These are phyloP conservation scores for Hyalella azteca DNA, from an alignment of 2,888 invertebrate genomes.

Conservation along the genomic window DNA sequence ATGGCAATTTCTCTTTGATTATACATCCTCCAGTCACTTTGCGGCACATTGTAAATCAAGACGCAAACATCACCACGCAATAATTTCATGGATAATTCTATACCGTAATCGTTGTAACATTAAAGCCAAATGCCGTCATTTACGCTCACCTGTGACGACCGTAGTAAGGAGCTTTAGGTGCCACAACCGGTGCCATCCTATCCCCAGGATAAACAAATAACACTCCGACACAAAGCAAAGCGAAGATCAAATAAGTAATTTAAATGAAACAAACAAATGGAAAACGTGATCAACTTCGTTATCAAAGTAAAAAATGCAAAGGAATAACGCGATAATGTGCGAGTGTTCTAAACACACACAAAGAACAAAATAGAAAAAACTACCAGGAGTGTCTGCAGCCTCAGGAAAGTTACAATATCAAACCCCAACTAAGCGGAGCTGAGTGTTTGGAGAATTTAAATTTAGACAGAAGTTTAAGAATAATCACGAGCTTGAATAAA, in stretches of 20 bases:
- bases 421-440: not conserved
- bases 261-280: not conserved
- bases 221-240: no score
- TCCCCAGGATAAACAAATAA: no score
- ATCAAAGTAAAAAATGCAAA: not conserved
- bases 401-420: not conserved
- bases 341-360: not conserved
- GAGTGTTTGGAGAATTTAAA: not conserved
- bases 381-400: not conserved
- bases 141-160: constrained; percentile 1
- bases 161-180: constrained; percentile 7
- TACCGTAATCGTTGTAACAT: not conserved
- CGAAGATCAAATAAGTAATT: no score
- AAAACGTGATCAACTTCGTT: not conserved
- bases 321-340: not conserved
- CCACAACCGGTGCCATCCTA: not conserved
- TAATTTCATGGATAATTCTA: not conserved
- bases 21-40: not conserved
- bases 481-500: constrained; percentile 7
- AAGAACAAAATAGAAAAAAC: not conserved
- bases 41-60: not conserved
- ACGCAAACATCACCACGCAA: not conserved
- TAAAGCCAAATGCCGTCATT: not conserved
- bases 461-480: not conserved
- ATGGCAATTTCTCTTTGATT: not conserved